Conservation (phyloP, 2,797 vertebrate species). For the Basileuterus tristriatus region DNA sequence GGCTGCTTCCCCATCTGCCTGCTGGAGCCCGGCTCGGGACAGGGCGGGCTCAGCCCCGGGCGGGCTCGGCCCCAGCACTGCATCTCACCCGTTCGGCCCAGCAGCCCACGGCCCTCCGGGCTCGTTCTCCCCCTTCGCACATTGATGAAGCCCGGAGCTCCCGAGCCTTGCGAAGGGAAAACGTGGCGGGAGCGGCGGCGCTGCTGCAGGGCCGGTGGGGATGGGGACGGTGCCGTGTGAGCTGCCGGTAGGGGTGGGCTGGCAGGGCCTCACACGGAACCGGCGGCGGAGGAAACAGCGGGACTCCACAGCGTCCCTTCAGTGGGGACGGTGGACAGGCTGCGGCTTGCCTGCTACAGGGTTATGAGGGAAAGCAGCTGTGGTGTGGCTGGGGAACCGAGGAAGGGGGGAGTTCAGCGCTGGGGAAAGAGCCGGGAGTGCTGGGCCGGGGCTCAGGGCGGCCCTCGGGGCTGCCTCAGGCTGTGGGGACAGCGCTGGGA, state of each 20-base stretch:
- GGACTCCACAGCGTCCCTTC: not conserved
- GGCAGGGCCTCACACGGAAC: fast-evolving
- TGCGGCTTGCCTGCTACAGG: not conserved
- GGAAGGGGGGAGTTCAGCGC: fast-evolving
- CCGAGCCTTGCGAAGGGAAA: not conserved
- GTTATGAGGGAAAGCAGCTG: fast-evolving
- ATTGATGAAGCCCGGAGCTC: fast-evolving
- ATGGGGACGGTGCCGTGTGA: not conserved
- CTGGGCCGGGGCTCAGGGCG: not conserved
- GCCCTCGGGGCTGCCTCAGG: fast-evolving
- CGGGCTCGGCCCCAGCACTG: not conserved
- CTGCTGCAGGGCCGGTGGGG: not conserved
- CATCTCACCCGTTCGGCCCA: fast-evolving
- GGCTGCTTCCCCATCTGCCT: not conserved
- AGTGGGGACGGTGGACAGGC: fast-evolving
- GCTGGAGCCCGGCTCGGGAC: fast-evolving
- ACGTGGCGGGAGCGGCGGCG: not conserved
- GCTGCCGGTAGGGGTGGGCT: not conserved
- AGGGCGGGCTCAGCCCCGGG: not conserved
- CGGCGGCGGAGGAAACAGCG: fast-evolving
- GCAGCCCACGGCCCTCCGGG: no score
- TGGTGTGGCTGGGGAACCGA: not conserved
- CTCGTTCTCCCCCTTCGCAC: not conserved
- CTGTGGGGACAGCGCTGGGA: fast-evolving
- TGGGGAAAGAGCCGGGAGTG: not conserved